phyloP scores from a whole-genome alignment of 2,113 vertebrate species.

The Colius striatus region DNA sequence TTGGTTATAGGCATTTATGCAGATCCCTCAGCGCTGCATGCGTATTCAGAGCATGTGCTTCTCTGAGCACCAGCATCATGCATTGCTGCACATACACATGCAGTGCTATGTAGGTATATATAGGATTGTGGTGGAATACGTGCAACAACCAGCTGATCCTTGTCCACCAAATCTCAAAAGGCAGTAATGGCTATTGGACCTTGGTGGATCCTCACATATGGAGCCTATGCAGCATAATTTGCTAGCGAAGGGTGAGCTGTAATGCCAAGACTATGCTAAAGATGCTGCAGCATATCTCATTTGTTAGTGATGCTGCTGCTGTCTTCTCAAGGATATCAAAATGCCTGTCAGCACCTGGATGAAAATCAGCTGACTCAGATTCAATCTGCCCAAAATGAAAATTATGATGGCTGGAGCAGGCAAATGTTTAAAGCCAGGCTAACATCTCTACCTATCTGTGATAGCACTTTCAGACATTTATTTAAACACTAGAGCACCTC shows the following conservation, averaged over 20 bases:
- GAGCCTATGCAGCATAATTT: not conserved
- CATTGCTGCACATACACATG: fast-evolving
- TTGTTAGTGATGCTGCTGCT: slow-evolving; percentile 29
- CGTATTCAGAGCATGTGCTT: not conserved
- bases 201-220: not conserved
- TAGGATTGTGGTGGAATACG: not conserved
- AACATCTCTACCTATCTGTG: not conserved
- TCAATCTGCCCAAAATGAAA: slow-evolving; percentile 24
- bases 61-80: not conserved
- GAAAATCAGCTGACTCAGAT: slow-evolving; percentile 58
- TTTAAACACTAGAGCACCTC: not conserved
- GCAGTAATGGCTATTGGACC: not conserved
- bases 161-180: not conserved
- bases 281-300: slow-evolving; percentile 32
- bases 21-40: not conserved
- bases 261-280: slow-evolving; percentile 15
- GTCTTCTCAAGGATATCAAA: slow-evolving; percentile 52
- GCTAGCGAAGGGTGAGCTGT: not conserved
- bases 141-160: not conserved
- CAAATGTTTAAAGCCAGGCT: not conserved
- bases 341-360: slow-evolving; percentile 65
- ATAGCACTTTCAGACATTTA: not conserved
- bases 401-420: not conserved
- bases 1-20: not conserved
- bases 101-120: not conserved